Percentiles rank a stretch among this genome's conserved stretches.
Conservation (phyloP, 2,888 invertebrate genomes). For the Chydorus sphaericus region DNA sequence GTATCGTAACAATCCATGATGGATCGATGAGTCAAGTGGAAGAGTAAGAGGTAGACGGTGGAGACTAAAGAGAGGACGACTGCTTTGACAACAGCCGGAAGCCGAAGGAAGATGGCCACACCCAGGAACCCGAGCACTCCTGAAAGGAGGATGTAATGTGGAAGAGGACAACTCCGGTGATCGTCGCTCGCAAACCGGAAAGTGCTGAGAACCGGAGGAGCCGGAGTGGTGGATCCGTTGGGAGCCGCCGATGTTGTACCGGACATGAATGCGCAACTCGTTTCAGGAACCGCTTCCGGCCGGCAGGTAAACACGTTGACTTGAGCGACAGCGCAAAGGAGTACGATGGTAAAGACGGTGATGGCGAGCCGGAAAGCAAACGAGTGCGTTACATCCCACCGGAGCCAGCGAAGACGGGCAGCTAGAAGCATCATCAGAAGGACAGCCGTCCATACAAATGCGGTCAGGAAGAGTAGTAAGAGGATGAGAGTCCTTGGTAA, state of each 20-base stretch:
- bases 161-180: conserved; percentile 67
- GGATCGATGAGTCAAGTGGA: conserved; percentile 62
- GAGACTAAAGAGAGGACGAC: conserved; percentile 61
- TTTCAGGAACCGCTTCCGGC: conserved; percentile 30
- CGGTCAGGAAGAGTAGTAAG: conserved; percentile 66
- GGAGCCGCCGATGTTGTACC: no score
- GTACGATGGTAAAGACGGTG: conserved; percentile 69
- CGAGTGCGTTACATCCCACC: conserved; percentile 72
- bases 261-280: conserved; percentile 3
- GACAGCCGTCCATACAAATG: conserved; percentile 80
- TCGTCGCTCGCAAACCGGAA: conserved; percentile 31
- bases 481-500: conserved; percentile 72
- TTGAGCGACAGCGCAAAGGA: conserved; percentile 77
- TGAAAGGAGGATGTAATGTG: conserved; percentile 72
- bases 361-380: conserved; percentile 69
- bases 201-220: no score
- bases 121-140: conserved; percentile 71
- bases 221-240: no score
- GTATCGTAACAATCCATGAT: conserved; percentile 70
- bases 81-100: conserved; percentile 70
- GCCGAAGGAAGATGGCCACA: conserved; percentile 65
- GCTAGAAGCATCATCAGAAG: conserved; percentile 71
- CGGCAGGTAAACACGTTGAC: conserved; percentile 68
- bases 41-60: conserved; percentile 60
- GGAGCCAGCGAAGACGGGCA: conserved; percentile 64